Evolutionary conservation across 2,797 vertebrate genomes (phyloP).

Genomic region (Anabacerthia variegaticeps): DNA sequence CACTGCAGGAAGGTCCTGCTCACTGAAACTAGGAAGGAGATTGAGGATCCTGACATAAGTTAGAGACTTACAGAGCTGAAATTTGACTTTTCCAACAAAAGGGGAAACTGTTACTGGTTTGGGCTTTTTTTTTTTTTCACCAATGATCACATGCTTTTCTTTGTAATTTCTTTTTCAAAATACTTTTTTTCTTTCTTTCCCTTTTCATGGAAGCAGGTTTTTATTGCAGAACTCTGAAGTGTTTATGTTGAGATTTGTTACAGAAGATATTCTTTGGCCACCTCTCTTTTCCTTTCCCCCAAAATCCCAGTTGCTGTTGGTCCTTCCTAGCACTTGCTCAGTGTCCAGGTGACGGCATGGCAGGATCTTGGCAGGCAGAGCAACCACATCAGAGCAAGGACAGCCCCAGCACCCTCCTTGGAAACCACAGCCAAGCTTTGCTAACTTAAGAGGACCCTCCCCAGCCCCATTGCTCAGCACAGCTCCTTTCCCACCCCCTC

Average conservation of each 20-base stretch:
- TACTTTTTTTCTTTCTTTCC: neutral
- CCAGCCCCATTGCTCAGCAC: neutral
- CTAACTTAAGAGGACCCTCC: neutral
- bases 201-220: slow-evolving; percentile 31
- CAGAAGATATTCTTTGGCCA: neutral
- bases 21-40: neutral
- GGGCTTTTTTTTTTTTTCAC: neutral
- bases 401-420: neutral
- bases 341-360: rapidly evolving
- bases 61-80: neutral
- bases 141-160: slow-evolving; percentile 14
- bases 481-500: rapidly evolving
- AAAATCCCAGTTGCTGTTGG: rapidly evolving
- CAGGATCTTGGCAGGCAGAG: neutral
- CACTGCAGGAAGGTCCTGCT: neutral
- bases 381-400: neutral
- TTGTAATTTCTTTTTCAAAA: neutral
- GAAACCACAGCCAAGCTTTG: neutral
- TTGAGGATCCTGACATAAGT: neutral
- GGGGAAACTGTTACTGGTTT: slow-evolving; percentile 11
- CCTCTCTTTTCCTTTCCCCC: neutral
- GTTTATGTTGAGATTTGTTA: neutral
- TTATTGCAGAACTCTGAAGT: slow-evolving; percentile 15
- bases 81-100: slow-evolving; percentile 12
- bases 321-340: rapidly evolving